These are phyloP conservation scores for Whitmania pigra DNA, from an alignment of 1,140 invertebrate species.

Conservation along the genomic window DNA sequence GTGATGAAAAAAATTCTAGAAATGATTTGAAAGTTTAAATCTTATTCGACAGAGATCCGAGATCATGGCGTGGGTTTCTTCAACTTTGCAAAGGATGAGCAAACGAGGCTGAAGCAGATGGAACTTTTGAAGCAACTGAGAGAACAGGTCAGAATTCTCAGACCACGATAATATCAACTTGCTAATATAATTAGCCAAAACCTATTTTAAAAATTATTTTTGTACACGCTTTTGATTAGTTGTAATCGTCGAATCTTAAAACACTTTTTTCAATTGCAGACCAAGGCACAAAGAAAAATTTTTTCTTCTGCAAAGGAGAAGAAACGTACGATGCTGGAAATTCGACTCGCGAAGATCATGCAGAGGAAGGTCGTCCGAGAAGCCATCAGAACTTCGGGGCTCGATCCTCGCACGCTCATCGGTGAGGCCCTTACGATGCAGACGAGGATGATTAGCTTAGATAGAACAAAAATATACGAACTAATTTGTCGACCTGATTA, in stretches of 20 bases:
- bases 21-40: slow-evolving; percentile 15
- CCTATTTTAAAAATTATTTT: not conserved
- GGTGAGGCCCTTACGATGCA: not conserved
- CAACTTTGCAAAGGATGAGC: slow-evolving; percentile 69
- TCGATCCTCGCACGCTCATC: slow-evolving; percentile 3
- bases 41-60: slow-evolving; percentile 57
- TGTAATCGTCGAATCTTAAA: not conserved
- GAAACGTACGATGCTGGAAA: slow-evolving; percentile 57
- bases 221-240: not conserved
- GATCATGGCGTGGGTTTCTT: slow-evolving; percentile 77
- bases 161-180: not conserved
- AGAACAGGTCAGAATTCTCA: slow-evolving; percentile 35
- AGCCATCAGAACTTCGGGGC: slow-evolving; percentile 45
- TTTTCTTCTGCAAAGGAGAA: slow-evolving; percentile 52
- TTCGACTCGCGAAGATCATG: slow-evolving; percentile 61
- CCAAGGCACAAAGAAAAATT: slow-evolving; percentile 52
- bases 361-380: slow-evolving; percentile 61
- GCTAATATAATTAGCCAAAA: not conserved
- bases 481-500: too few species aligned
- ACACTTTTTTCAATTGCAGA: slow-evolving; percentile 45
- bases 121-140: slow-evolving; percentile 56
- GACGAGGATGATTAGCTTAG: not conserved
- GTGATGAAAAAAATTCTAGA: not conserved
- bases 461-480: too few species aligned
- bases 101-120: slow-evolving; percentile 60